Percentiles rank a stretch among this genome's conserved stretches.
These are phyloP conservation scores for Brachyptera risi DNA, from an alignment of 2,888 invertebrate species.

Conservation along the genomic window DNA sequence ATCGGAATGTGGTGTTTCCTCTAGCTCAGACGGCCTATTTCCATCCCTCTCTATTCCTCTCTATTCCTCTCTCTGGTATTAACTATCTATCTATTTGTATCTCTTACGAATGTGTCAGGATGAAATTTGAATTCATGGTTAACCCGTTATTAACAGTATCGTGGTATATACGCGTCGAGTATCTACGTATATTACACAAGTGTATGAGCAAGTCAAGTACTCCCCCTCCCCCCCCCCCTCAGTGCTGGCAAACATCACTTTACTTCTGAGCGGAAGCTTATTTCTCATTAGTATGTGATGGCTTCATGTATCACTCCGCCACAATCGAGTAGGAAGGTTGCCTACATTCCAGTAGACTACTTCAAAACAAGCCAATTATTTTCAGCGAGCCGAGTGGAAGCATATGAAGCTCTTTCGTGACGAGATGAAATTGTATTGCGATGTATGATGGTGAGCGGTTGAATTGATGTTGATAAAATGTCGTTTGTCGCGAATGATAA, in stretches of 20 bases:
- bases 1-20: too few species aligned
- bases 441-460: too few species aligned
- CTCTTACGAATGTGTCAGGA: slow-evolving; percentile 1
- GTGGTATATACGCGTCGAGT: too few species aligned
- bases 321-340: neutral
- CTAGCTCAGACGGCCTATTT: too few species aligned
- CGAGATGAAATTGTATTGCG: too few species aligned
- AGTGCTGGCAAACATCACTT: neutral
- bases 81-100: too few species aligned
- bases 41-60: neutral
- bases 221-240: neutral
- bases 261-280: slow-evolving; percentile 15
- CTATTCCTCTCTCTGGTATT: neutral
- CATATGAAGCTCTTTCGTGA: too few species aligned
- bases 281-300: slow-evolving; percentile 22
- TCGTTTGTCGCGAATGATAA: too few species aligned
- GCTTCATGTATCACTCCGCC: slow-evolving; percentile 23
- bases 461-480: too few species aligned
- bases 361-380: slow-evolving; percentile 19
- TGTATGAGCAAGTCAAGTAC: neutral
- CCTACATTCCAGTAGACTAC: neutral
- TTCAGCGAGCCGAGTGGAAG: too few species aligned
- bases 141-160: too few species aligned
- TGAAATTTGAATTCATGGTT: slow-evolving; percentile 17
- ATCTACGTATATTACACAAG: too few species aligned